Conservation (phyloP, 2,797 vertebrate genomes). For the Muscicapa comitata region DNA sequence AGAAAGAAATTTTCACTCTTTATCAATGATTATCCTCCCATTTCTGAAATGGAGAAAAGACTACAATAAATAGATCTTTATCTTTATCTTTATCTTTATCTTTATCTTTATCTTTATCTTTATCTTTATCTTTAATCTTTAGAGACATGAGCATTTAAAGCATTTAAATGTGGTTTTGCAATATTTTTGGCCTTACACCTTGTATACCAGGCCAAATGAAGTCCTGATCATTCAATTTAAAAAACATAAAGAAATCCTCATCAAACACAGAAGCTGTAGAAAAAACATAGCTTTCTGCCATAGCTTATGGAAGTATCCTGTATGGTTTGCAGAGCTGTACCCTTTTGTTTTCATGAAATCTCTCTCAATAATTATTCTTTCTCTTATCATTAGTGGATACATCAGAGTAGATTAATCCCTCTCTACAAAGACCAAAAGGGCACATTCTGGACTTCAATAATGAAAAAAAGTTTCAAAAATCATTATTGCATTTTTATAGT, state of each 20-base stretch:
- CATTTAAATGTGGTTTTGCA: neutral
- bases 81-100: no score
- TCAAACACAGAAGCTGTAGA: neutral
- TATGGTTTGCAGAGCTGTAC: neutral
- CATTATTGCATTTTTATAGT: neutral
- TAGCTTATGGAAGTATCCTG: neutral
- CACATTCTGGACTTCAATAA: neutral
- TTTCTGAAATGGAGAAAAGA: neutral
- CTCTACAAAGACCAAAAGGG: neutral
- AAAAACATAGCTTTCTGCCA: neutral
- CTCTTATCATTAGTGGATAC: neutral
- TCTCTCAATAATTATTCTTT: neutral
- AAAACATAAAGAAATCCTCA: neutral
- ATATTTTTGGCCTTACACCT: neutral
- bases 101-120: no score
- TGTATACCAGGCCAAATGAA: neutral
- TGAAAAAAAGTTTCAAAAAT: neutral
- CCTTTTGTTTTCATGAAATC: neutral
- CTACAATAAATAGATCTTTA: neutral
- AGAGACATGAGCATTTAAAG: neutral
- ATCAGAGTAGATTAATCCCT: neutral
- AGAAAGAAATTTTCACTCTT: neutral
- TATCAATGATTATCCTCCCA: neutral
- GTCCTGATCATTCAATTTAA: neutral
- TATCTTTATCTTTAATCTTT: neutral